Percentiles rank a stretch among this genome's conserved stretches.
phyloP scores from a whole-genome alignment of 2,888 invertebrate genomes.

The Lochmaea capreae region DNA sequence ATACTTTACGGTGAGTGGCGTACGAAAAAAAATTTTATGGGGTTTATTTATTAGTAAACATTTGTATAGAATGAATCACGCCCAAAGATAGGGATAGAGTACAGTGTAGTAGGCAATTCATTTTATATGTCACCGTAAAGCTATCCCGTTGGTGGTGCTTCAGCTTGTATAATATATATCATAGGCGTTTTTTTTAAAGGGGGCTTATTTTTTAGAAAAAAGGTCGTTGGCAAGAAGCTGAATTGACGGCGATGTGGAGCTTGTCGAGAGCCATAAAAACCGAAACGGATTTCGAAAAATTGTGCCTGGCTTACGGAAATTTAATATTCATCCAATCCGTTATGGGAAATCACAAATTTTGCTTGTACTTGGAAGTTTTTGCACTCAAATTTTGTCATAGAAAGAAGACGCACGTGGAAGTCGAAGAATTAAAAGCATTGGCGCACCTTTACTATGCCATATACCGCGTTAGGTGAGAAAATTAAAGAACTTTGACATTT shows the following conservation, averaged over 20 bases:
- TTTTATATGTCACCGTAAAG: no score
- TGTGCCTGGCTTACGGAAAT: slow-evolving; percentile 70
- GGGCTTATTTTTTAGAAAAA: slow-evolving; percentile 50
- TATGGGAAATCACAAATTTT: slow-evolving; percentile 52
- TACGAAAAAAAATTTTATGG: background rate
- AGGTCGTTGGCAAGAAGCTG: slow-evolving; percentile 65
- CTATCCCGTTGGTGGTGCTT: no score
- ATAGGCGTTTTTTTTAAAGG: background rate
- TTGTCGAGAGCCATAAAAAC: slow-evolving; percentile 68
- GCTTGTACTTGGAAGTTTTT: slow-evolving; percentile 62
- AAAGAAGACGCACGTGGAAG: slow-evolving; percentile 61
- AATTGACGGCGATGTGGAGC: slow-evolving; percentile 71
- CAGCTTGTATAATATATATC: no score
- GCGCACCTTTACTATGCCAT: slow-evolving; percentile 65
- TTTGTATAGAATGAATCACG: no score
- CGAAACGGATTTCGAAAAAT: slow-evolving; percentile 67
- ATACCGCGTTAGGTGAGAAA: slow-evolving; percentile 63
- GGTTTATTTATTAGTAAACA: no score
- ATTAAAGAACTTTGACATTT: no score
- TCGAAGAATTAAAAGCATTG: slow-evolving; percentile 65
- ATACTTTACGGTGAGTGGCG: slow-evolving; percentile 61
- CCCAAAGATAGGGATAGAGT: no score
- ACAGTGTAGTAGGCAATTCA: no score
- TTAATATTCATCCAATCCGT: slow-evolving; percentile 64
- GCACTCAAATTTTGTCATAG: slow-evolving; percentile 63